phyloP scores from a whole-genome alignment of 2,888 invertebrate genomes.

The Acleris sparsana region DNA sequence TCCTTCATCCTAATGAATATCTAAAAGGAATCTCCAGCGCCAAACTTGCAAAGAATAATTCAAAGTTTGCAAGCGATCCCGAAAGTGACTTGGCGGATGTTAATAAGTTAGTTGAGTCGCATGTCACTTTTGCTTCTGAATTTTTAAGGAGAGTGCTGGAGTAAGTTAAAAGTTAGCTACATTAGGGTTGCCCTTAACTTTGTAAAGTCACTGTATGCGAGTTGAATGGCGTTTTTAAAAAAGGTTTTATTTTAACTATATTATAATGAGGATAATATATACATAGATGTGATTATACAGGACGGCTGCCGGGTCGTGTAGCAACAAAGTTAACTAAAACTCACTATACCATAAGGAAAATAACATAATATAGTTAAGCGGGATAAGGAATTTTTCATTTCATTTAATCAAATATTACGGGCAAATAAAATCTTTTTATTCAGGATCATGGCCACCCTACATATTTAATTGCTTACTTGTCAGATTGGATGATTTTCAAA shows the following conservation, averaged over 20 bases:
- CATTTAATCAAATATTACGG: no score
- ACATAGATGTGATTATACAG: no score
- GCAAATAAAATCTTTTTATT: no score
- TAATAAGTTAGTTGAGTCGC: conserved; percentile 64
- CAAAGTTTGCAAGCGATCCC: conserved; percentile 46
- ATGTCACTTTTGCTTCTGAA: conserved; percentile 71
- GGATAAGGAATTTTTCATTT: no score
- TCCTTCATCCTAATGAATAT: conserved; percentile 27
- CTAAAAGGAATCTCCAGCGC: conserved; percentile 46
- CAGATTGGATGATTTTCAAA: no score
- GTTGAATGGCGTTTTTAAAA: conserved; percentile 4
- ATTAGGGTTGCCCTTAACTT: conserved; percentile 55
- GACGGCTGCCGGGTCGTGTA: no score
- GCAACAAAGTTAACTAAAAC: no score
- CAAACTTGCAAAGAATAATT: conserved; percentile 52
- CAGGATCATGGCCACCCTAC: no score
- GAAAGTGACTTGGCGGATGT: conserved; percentile 59
- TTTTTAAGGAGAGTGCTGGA: conserved; percentile 66
- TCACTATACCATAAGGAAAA: no score
- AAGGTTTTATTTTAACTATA: conserved; percentile 4
- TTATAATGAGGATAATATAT: neutral
- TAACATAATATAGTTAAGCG: no score
- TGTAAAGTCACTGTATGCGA: conserved; percentile 21
- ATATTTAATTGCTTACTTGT: no score
- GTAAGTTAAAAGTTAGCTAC: conserved; percentile 63